phyloP scores from a whole-genome alignment of 1,140 invertebrate species.

The Chlorops oryzae region DNA sequence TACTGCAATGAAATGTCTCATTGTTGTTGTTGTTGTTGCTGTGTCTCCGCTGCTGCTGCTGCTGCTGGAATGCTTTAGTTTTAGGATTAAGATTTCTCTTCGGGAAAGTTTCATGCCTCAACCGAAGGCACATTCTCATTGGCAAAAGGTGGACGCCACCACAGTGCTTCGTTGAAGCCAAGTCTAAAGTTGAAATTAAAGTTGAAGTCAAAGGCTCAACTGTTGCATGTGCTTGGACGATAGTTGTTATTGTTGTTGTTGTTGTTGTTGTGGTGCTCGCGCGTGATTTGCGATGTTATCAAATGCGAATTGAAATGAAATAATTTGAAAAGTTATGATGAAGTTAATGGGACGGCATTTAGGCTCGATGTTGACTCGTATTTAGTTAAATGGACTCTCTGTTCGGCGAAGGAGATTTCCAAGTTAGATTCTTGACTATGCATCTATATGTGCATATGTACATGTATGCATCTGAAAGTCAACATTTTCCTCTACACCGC shows the following conservation, averaged over 20 bases:
- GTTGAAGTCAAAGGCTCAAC: too few species aligned
- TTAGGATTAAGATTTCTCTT: too few species aligned
- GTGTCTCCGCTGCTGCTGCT: too few species aligned
- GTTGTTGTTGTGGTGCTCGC: constrained; percentile 1
- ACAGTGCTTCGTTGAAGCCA: too few species aligned
- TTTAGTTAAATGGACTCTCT: too few species aligned
- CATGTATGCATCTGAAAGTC: constrained; percentile 36
- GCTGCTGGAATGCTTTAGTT: too few species aligned
- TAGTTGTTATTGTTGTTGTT: not conserved
- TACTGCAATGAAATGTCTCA: constrained; percentile 11
- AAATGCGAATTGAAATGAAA: constrained; percentile 44
- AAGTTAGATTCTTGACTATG: too few species aligned
- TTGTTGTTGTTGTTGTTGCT: not conserved
- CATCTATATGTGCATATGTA: too few species aligned
- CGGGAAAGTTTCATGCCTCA: constrained; percentile 10
- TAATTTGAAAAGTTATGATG: constrained; percentile 48
- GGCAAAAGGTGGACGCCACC: constrained; percentile 28
- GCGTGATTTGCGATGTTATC: constrained; percentile 47
- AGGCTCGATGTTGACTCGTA: too few species aligned
- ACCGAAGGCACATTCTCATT: constrained; percentile 22
- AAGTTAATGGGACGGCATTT: constrained; percentile 49
- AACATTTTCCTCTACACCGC: constrained; percentile 18
- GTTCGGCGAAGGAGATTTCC: too few species aligned
- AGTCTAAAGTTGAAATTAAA: too few species aligned
- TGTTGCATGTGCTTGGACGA: too few species aligned